Evolutionary conservation across 2,113 vertebrate species (phyloP).

Genomic region (Prunella himalayana): DNA sequence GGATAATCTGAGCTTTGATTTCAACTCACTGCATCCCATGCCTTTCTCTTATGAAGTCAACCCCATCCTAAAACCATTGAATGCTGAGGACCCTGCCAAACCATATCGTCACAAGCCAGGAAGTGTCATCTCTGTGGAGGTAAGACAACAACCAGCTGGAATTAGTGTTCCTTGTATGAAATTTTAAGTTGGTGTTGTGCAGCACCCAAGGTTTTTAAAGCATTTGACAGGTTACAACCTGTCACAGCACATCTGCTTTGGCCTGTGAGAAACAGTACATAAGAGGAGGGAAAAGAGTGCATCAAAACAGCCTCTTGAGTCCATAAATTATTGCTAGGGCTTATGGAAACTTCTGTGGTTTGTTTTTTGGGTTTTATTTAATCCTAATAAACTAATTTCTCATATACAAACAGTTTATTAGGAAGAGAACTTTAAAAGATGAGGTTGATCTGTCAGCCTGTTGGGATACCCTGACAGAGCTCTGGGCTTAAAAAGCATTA

Average conservation of each 20-base stretch:
- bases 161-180: background rate
- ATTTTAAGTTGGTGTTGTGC: background rate
- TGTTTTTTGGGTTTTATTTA: background rate
- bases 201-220: background rate
- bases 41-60: constrained; percentile 88
- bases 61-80: constrained; percentile 80
- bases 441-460: background rate
- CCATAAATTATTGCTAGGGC: background rate
- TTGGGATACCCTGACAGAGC: background rate
- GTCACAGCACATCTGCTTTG: background rate
- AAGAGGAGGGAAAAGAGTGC: background rate
- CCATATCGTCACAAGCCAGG: constrained; percentile 94
- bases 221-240: background rate
- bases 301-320: background rate
- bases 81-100: constrained; percentile 79
- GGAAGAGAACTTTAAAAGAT: background rate
- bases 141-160: constrained; percentile 37
- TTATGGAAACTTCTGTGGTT: background rate
- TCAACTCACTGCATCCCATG: constrained; percentile 76
- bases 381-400: background rate
- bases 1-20: constrained; percentile 90
- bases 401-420: too few species aligned
- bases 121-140: constrained; percentile 97
- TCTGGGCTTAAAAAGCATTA: background rate
- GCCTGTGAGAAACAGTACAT: background rate